A percentile compares a stretch with the other conserved stretches of the same genome.
Conservation (phyloP, 2,797 vertebrate genomes). For the Zonotrichia albicollis region DNA sequence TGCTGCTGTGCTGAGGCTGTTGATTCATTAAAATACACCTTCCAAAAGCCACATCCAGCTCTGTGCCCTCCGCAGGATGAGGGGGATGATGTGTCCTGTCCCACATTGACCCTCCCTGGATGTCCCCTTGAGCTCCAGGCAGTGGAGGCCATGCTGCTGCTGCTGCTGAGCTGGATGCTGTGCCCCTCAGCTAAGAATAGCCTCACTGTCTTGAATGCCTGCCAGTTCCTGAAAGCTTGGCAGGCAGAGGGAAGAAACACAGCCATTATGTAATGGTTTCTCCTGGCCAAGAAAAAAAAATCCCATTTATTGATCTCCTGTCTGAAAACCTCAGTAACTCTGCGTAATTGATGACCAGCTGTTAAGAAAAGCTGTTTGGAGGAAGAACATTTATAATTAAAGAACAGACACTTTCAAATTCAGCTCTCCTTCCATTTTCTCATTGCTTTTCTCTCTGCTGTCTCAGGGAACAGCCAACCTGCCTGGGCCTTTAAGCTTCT, state of each 20-base stretch:
- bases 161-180: not conserved
- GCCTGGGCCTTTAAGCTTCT: slow-evolving; percentile 22
- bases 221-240: slow-evolving; percentile 30
- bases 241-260: slow-evolving; percentile 3
- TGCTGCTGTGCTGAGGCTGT: not conserved
- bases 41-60: not conserved
- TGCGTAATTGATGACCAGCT: slow-evolving; percentile 62
- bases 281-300: slow-evolving; percentile 60
- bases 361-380: slow-evolving; percentile 66
- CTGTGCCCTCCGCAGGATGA: rapidly evolving
- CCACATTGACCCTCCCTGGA: not conserved
- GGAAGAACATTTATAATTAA: slow-evolving; percentile 69
- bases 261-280: slow-evolving; percentile 67
- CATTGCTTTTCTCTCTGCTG: not conserved
- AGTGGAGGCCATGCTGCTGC: not conserved
- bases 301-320: slow-evolving; percentile 61
- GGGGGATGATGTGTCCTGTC: not conserved
- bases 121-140: rapidly evolving
- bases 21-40: not conserved
- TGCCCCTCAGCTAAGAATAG: slow-evolving; percentile 7
- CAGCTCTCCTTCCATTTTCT: slow-evolving; percentile 43
- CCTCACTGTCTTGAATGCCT: not conserved
- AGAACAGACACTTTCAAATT: slow-evolving; percentile 53
- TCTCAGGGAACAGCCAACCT: not conserved
- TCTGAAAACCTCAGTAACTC: slow-evolving; percentile 57